Conservation (phyloP, 2,113 vertebrate genomes). For the Notothenia rossii region DNA sequence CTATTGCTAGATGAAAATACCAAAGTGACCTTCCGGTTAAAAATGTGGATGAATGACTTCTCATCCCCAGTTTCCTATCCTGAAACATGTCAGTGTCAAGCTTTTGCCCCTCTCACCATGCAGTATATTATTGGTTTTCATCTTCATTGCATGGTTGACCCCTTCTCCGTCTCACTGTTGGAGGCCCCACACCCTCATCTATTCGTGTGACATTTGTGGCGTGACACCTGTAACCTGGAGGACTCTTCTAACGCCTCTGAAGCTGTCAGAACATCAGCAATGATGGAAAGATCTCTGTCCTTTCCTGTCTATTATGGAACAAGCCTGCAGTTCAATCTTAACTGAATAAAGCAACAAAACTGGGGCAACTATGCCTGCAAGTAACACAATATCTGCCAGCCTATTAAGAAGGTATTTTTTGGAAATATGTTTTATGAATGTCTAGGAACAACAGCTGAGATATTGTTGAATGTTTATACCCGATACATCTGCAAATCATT, state of each 20-base stretch:
- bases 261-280: conserved; percentile 34
- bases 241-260: conserved; percentile 26
- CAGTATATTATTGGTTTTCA: conserved; percentile 38
- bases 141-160: conserved; percentile 60
- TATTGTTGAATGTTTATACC: not conserved
- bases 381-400: conserved; percentile 45
- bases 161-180: conserved; percentile 38
- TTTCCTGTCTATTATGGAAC: conserved; percentile 21
- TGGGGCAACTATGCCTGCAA: conserved; percentile 55
- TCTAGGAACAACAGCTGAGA: conserved; percentile 10
- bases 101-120: not conserved
- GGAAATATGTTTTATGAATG: conserved; percentile 43
- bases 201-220: conserved; percentile 71
- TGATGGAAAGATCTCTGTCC: not conserved
- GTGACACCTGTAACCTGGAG: conserved; percentile 56
- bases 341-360: conserved; percentile 40
- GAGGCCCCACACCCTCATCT: conserved; percentile 56
- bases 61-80: conserved; percentile 41
- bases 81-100: conserved; percentile 36
- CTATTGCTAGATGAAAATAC: conserved; percentile 12
- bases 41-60: conserved; percentile 55
- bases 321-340: conserved; percentile 21
- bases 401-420: conserved; percentile 28
- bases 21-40: conserved; percentile 51
- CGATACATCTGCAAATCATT: not conserved